Conservation (phyloP, 2,888 invertebrate genomes). For the Anorthoa munda region DNA sequence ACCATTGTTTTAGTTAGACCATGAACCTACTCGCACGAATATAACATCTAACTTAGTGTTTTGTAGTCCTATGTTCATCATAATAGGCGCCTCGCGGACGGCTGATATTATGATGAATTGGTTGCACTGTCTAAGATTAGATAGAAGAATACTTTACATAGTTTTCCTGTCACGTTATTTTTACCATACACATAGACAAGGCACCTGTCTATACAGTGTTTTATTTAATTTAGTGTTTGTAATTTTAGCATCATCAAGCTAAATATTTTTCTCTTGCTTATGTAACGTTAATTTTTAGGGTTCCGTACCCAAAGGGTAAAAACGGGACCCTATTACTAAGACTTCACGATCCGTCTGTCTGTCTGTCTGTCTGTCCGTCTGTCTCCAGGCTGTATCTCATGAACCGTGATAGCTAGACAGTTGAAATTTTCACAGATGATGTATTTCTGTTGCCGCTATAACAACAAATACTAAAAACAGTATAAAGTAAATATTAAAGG, state of each 20-base stretch:
- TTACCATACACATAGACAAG: neutral
- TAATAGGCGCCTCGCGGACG: slow-evolving; percentile 3
- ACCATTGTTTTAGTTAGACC: slow-evolving; percentile 24
- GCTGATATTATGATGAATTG: slow-evolving; percentile 38
- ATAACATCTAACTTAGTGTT: neutral
- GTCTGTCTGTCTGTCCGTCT: too few relatives aligned
- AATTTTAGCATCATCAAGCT: neutral
- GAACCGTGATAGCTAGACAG: too few relatives aligned
- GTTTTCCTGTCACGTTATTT: slow-evolving; percentile 27
- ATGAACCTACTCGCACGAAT: slow-evolving; percentile 26
- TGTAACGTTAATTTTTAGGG: neutral
- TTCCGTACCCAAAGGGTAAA: too few relatives aligned
- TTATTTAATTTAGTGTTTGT: neutral
- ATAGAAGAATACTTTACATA: slow-evolving; percentile 30
- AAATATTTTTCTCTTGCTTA: neutral
- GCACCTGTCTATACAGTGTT: neutral
- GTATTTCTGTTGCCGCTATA: too few relatives aligned
- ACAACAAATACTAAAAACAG: too few relatives aligned
- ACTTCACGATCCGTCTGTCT: too few relatives aligned
- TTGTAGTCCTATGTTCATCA: slow-evolving; percentile 1
- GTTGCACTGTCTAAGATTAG: slow-evolving; percentile 39
- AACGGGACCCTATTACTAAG: too few relatives aligned
- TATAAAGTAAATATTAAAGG: too few relatives aligned
- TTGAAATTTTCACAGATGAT: too few relatives aligned
- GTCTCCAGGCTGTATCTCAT: too few relatives aligned